These are phyloP conservation scores for Drosophila dunni DNA, from an alignment of 1,140 invertebrate species.

Conservation along the genomic window DNA sequence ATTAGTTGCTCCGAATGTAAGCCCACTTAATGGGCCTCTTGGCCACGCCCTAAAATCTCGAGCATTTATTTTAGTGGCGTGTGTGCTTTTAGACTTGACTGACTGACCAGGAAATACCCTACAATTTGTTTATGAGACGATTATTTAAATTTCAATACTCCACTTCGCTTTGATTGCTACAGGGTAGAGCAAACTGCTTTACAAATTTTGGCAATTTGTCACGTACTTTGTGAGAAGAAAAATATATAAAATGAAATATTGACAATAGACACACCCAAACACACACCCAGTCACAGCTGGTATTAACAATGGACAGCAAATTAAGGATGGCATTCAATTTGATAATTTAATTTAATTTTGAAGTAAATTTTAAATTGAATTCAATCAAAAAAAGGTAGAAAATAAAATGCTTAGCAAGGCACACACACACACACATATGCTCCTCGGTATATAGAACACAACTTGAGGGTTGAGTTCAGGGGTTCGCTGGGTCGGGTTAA, in stretches of 20 bases:
- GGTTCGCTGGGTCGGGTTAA: not conserved
- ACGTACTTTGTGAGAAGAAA: conserved; percentile 47
- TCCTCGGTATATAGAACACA: too few relatives aligned
- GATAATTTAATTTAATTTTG: conserved; percentile 74
- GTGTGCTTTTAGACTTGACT: not conserved
- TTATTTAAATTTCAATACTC: too few relatives aligned
- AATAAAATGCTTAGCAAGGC: not conserved
- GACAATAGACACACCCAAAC: conserved; percentile 1
- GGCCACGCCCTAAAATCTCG: conserved; percentile 1
- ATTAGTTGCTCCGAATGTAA: conserved; percentile 17
- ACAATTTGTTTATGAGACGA: too few relatives aligned
- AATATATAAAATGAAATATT: conserved; percentile 28
- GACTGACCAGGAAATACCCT: too few relatives aligned
- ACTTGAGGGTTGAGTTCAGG: not conserved
- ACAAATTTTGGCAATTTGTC: conserved; percentile 61
- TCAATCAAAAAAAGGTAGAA: conserved; percentile 4
- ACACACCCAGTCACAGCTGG: not conserved
- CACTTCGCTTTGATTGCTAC: not conserved
- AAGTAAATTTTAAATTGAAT: conserved; percentile 58
- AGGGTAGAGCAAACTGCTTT: conserved; percentile 47
- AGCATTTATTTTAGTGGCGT: not conserved
- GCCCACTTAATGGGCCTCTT: conserved; percentile 4
- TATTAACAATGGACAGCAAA: conserved; percentile 55
- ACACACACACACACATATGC: not conserved
- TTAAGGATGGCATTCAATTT: conserved; percentile 71